A percentile compares a stretch with the other conserved stretches of the same genome.
Evolutionary conservation across 2,888 invertebrate species (phyloP).

Genomic region (Sylvicola cinctus): DNA sequence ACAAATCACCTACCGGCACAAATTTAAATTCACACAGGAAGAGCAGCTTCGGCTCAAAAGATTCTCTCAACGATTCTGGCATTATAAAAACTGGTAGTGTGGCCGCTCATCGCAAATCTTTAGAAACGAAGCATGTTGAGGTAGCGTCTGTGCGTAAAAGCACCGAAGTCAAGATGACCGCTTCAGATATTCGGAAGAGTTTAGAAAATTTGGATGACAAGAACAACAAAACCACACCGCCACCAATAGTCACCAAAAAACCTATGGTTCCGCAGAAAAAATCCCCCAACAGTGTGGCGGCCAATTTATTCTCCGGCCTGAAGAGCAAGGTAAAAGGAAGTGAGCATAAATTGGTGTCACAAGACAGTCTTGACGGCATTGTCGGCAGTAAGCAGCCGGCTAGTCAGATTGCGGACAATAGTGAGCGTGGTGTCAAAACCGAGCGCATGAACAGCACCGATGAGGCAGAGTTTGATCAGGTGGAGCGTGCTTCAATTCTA

Average conservation of each 20-base stretch:
- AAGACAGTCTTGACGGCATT: slow-evolving; percentile 27
- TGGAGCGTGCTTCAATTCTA: slow-evolving; percentile 38
- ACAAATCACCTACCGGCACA: slow-evolving; percentile 16
- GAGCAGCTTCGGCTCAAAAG: slow-evolving; percentile 23
- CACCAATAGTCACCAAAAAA: slow-evolving; percentile 35
- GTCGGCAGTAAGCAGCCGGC: slow-evolving; percentile 23
- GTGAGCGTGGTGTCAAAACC: slow-evolving; percentile 12
- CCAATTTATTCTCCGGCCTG: slow-evolving; percentile 35
- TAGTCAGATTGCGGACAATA: slow-evolving; percentile 13
- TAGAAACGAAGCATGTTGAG: slow-evolving; percentile 24
- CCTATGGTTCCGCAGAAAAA: slow-evolving; percentile 47
- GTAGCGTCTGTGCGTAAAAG: slow-evolving; percentile 7
- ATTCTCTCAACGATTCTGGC: slow-evolving; percentile 24
- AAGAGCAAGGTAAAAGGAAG: slow-evolving; percentile 34
- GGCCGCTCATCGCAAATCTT: slow-evolving; percentile 32
- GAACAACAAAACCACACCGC: slow-evolving; percentile 23
- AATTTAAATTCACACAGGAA: slow-evolving; percentile 15
- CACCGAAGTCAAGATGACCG: slow-evolving; percentile 10
- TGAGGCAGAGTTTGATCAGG: slow-evolving; percentile 36
- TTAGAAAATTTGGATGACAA: slow-evolving; percentile 24
- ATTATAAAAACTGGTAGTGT: slow-evolving; percentile 24
- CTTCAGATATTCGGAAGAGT: slow-evolving; percentile 20
- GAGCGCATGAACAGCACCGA: slow-evolving; percentile 19
- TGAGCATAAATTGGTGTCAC: slow-evolving; percentile 29
- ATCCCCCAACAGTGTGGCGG: slow-evolving; percentile 37